Conservation (phyloP, 2,888 invertebrate genomes). For the Drosophila borealis region DNA sequence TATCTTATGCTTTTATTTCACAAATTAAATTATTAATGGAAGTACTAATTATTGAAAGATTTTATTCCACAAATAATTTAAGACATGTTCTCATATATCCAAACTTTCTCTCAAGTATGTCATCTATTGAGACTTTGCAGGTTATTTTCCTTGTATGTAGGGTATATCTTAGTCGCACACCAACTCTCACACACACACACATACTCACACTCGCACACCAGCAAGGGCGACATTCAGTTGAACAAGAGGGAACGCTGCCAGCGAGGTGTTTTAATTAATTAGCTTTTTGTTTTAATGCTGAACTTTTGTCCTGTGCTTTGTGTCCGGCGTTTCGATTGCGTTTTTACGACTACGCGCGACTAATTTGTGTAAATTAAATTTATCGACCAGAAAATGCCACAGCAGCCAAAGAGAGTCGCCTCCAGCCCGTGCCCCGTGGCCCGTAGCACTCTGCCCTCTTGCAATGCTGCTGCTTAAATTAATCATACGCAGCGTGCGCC, state of each 20-base stretch:
- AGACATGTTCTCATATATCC: no score
- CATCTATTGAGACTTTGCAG: no score
- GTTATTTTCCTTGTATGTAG: not conserved
- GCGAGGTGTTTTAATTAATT: constrained; percentile 78
- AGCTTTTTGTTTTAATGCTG: constrained; percentile 78
- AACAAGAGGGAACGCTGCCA: constrained; percentile 28
- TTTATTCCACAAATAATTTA: no score
- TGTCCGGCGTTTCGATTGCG: constrained; percentile 68
- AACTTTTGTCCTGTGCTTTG: constrained; percentile 62
- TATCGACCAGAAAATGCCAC: constrained; percentile 80
- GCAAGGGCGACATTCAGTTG: constrained; percentile 4
- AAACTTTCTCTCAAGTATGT: no score
- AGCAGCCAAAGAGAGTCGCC: constrained; percentile 59
- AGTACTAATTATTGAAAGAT: no score
- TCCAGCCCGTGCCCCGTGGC: not conserved
- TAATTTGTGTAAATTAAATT: constrained; percentile 81
- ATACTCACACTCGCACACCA: constrained; percentile 3
- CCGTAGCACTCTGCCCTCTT: not conserved
- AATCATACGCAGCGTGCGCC: constrained; percentile 76
- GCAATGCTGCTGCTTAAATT: constrained; percentile 65
- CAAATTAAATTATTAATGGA: no score
- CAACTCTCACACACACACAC: constrained; percentile 7
- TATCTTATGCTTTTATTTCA: no score
- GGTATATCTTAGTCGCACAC: constrained; percentile 5
- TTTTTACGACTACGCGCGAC: constrained; percentile 79